Evolutionary conservation across 2,797 vertebrate species (phyloP), one percentile per base, ranked within the genome.

Genomic region (Xenentodon cancila): DNA sequence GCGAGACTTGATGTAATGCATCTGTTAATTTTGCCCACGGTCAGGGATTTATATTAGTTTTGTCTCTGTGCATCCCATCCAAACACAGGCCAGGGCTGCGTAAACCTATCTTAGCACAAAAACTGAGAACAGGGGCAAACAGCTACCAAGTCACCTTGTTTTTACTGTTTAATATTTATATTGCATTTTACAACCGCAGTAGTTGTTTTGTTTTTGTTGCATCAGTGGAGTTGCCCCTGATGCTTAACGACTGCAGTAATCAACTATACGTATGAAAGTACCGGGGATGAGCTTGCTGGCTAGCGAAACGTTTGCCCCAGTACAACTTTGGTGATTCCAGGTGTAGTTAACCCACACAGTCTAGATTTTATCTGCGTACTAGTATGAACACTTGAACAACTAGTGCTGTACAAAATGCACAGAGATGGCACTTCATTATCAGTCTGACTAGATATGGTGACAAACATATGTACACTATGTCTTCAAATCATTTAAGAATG

Each of bases 381-480:
- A 13, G 13, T 7, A 44, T 20, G 16, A 45, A 37, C 48, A 52
- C 40, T 5, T 12, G 25, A 0, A 18, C 25, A 8, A 20, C 40
- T 27, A 22, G 22, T 1, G 51, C 46, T 51, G 54, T 59, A 61
- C 19, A 61, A 46, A 59, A 73, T 56, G 56, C 59, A 77, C 53
- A 80, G 52, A 75, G 58, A 73, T 71, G 44, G 64, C 40, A 47
- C 73, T 49, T 79, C 3, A 61, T 61, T 49, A n/a, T 56, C 55
- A 59, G 51, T 58, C 55, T 64, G 48, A 47, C 53, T 21, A 37
- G 66, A 27, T 37, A 46, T 46, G 11, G 59, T 59, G 15, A 75
- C 61, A 69, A 77, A 63, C 20, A 68, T 20, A 13, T 53, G 20
- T 44, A 45, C 52, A 53, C 32, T 49, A 60, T 80, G 72, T 77